These are phyloP conservation scores for Vulpes lagopus DNA, from an alignment of 2,113 vertebrate species.

Conservation along the genomic window DNA sequence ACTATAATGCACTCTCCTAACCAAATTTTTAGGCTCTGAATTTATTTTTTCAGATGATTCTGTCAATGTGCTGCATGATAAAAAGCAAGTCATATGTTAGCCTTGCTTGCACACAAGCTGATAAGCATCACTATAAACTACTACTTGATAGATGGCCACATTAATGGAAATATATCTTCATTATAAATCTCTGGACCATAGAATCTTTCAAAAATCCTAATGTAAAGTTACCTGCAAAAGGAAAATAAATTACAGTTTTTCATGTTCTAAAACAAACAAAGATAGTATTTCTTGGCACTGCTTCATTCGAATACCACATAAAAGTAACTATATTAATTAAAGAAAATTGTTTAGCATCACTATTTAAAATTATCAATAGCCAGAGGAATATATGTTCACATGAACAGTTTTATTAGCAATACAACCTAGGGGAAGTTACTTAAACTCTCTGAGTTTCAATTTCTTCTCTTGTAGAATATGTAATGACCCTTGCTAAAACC, in stretches of 20 bases:
- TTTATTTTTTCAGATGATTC: conserved; percentile 70
- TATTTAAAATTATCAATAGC: conserved; percentile 29
- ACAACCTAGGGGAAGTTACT: neutral
- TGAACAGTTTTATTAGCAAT: neutral
- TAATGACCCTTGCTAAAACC: neutral
- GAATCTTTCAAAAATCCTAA: neutral
- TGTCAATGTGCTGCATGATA: conserved; percentile 63
- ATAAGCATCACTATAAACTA: conserved; percentile 34
- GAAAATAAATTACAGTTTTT: conserved; percentile 35
- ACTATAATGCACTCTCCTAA: conserved; percentile 64
- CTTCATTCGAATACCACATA: neutral
- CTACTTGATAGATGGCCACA: conserved; percentile 34
- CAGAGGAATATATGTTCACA: neutral
- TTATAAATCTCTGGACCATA: conserved; percentile 28
- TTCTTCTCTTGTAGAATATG: neutral
- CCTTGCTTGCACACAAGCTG: neutral
- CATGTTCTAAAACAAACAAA: conserved; percentile 30
- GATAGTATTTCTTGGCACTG: neutral
- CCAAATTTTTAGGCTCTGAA: conserved; percentile 70
- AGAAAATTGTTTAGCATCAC: neutral
- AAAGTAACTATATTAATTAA: neutral
- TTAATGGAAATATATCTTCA: conserved; percentile 65
- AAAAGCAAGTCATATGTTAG: conserved; percentile 54
- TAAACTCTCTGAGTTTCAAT: neutral
- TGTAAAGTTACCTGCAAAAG: neutral